These are phyloP conservation scores for Sphinx pinastri DNA, from an alignment of 2,888 invertebrate genomes.

Conservation along the genomic window DNA sequence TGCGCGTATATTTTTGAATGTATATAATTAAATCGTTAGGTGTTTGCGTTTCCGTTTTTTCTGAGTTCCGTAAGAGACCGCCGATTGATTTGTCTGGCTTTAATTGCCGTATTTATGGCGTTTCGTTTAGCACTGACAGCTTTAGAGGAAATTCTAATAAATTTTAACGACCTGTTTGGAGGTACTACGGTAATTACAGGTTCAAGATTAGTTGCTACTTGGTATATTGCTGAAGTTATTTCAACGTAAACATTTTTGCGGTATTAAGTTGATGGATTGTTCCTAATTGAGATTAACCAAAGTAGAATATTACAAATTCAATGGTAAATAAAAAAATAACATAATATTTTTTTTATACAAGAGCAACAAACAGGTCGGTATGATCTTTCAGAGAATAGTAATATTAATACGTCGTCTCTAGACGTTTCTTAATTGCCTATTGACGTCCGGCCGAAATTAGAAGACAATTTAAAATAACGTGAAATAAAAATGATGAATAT, in stretches of 20 bases:
- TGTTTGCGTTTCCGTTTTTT: slow-evolving; percentile 5
- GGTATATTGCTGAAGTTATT: too few relatives aligned
- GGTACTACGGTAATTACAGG: not conserved
- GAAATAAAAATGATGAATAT: not conserved
- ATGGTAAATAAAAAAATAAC: too few relatives aligned
- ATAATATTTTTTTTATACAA: too few relatives aligned
- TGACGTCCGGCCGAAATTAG: not conserved
- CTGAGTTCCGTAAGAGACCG: not conserved
- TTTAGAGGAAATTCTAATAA: not conserved
- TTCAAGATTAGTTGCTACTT: not conserved
- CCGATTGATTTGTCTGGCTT: slow-evolving; percentile 3
- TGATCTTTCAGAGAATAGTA: too few relatives aligned
- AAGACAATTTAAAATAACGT: not conserved
- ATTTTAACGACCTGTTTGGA: not conserved
- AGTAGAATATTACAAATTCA: too few relatives aligned
- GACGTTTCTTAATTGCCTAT: not conserved
- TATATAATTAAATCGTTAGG: slow-evolving; percentile 17
- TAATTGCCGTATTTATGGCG: slow-evolving; percentile 13
- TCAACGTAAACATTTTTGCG: too few relatives aligned
- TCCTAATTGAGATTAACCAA: too few relatives aligned
- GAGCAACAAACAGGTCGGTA: too few relatives aligned
- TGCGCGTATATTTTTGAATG: slow-evolving; percentile 25
- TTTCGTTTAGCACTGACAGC: not conserved
- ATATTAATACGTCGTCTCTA: not conserved
- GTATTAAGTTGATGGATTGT: too few relatives aligned